A percentile compares a stretch with the other conserved stretches of the same genome.
Conservation (phyloP, 2,113 vertebrate genomes). For the Eulemur macaco region DNA sequence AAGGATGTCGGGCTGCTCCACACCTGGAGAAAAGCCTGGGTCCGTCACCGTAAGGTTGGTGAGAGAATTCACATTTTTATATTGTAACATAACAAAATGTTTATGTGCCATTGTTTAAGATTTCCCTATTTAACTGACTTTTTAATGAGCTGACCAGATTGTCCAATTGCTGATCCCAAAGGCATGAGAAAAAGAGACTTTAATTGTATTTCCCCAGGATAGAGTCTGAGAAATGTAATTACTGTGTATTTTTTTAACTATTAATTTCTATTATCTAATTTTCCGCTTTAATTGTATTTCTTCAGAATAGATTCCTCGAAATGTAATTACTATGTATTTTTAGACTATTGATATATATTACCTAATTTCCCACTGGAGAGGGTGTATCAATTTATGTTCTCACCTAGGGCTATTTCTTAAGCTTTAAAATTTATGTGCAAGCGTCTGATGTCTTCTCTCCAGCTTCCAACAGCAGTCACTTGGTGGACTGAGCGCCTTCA, state of each 20-base stretch:
- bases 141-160: neutral
- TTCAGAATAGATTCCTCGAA: neutral
- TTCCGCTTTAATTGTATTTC: neutral
- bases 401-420: neutral
- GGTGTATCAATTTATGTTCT: neutral
- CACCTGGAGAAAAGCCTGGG: neutral
- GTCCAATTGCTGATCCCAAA: neutral
- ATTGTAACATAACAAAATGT: neutral
- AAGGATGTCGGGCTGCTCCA: neutral
- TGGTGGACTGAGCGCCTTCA: neutral
- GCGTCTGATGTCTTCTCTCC: no score
- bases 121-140: neutral
- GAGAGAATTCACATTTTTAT: neutral
- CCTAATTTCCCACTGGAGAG: neutral
- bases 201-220: neutral
- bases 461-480: fast-evolving
- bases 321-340: neutral
- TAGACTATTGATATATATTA: neutral
- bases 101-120: neutral
- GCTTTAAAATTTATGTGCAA: neutral
- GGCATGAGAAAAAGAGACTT: neutral
- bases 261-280: neutral
- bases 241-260: neutral
- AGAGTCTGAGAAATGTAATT: neutral
- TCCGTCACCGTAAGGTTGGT: fast-evolving